Conservation (phyloP, 2,113 vertebrate genomes). For the Pterophyllum scalare region DNA sequence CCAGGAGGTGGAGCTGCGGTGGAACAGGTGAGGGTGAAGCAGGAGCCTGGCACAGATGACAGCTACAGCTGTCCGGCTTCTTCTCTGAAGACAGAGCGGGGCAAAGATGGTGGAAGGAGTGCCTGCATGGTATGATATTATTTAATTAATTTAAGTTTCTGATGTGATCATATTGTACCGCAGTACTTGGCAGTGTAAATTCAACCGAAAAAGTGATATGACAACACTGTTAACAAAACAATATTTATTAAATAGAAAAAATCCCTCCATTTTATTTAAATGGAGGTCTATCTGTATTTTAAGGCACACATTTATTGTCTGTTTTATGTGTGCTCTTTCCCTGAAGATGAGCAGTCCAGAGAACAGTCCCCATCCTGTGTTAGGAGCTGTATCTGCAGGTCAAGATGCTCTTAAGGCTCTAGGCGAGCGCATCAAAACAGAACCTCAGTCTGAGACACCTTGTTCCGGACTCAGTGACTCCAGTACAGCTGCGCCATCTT, state of each 20-base stretch:
- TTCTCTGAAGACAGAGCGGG: slow-evolving; percentile 87
- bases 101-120: slow-evolving; percentile 90
- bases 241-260: background rate
- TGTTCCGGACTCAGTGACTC: slow-evolving; percentile 73
- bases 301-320: background rate
- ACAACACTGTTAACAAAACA: background rate
- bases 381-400: slow-evolving; percentile 82
- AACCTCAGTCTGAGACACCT: slow-evolving; percentile 83
- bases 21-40: slow-evolving; percentile 93
- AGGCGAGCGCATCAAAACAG: slow-evolving; percentile 90
- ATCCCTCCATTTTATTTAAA: too few species aligned
- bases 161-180: too few species aligned
- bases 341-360: slow-evolving; percentile 95
- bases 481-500: slow-evolving; percentile 13
- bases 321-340: background rate
- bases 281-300: background rate
- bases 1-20: slow-evolving; percentile 76
- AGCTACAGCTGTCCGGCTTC: slow-evolving; percentile 84
- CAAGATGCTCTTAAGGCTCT: slow-evolving; percentile 85
- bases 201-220: background rate
- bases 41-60: slow-evolving; percentile 93
- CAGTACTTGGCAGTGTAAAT: background rate
- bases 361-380: slow-evolving; percentile 84
- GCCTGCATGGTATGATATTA: slow-evolving; percentile 89
- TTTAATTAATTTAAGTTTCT: too few species aligned